Base-by-base conservation (phyloP, 30 jellyfish, hydroid and myxozoan genomes). In the Aurelia aurita region DNA sequence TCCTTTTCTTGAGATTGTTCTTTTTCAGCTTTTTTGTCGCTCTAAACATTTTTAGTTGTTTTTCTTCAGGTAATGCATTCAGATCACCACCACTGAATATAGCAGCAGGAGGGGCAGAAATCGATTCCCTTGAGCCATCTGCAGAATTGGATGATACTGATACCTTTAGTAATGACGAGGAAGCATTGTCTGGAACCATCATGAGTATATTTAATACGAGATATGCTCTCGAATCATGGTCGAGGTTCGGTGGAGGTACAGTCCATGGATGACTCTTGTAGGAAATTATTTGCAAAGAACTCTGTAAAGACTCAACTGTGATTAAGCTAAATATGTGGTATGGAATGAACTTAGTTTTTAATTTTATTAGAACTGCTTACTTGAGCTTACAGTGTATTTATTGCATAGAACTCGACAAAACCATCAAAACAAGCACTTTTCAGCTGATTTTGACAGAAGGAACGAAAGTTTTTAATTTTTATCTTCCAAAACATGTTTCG, bases 111-210 rank as follows among this genome's bases (percentile, higher is more conserved):
- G 90, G 87, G n/a, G 87, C 75, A 27, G 96, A 87, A 45, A 55
- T 68, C 7, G 96, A 87, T 18, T 35, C 87, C 60, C 69, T 87
- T 20, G 96, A 87, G 19, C 61, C 90, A 6, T 22, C 87, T 27
- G 72, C 90, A 15, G 87, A 76, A 28, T 62, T 65, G 8, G 87
- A 66, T 39, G 96, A 87, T 23, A 55, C 67, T 25, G 96, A 87
- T 65, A 77, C 89, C 12, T 87, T 87, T 69, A 51, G 85, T 51
- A 69, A 72, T 77, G 90, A 87, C 6, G 96, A 87, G 16, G 96
- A 87, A 87, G 96, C 96, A 75, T 87, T 87, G 96, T 43, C 90
- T 7, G 96, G 96, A 59, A 87, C 90, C 87, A 87, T 87, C 77
- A 87, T 87, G 96, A 77, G 88, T 69, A 68, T 87, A 75, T 69